These are phyloP conservation scores for Pocillopora damicornis DNA, from an alignment of 64 coral and sea anemone genomes.

Conservation along the genomic window DNA sequence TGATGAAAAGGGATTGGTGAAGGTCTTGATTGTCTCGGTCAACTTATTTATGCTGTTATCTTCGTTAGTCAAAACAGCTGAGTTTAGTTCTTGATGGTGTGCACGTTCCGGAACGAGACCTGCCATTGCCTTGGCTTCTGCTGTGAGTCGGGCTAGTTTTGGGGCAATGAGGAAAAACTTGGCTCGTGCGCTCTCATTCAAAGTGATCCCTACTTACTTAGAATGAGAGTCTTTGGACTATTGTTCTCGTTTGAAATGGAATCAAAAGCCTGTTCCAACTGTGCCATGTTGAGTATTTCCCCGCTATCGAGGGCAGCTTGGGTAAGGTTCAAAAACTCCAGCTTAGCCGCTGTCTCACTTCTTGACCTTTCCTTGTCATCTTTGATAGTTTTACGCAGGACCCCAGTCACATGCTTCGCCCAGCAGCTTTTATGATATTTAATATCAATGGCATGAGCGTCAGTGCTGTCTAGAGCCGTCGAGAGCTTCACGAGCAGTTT, in stretches of 20 bases:
- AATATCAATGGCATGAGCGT: slow-evolving; percentile 34
- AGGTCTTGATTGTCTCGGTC: background rate
- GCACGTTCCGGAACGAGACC: slow-evolving; percentile 9
- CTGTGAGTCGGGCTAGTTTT: slow-evolving; percentile 26
- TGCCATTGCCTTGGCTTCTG: slow-evolving; percentile 36
- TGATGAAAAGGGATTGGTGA: slow-evolving; percentile 26
- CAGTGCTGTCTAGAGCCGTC: no score
- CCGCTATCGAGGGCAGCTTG: slow-evolving; percentile 17
- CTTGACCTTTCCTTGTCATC: no score
- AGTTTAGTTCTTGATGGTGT: slow-evolving; percentile 37
- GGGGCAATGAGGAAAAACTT: slow-evolving; percentile 58
- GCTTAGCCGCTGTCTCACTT: no score
- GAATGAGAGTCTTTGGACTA: no score
- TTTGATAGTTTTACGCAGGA: slow-evolving; percentile 7
- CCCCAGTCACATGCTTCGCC: slow-evolving; percentile 55
- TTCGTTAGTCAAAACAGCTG: slow-evolving; percentile 7
- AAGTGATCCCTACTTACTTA: slow-evolving; percentile 28
- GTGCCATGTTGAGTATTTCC: slow-evolving; percentile 48
- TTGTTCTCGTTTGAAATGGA: background rate
- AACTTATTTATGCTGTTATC: slow-evolving; percentile 34
- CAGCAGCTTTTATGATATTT: slow-evolving; percentile 30
- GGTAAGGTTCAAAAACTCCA: no score
- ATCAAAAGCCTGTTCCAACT: slow-evolving; percentile 23
- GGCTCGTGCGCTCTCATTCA: slow-evolving; percentile 38
- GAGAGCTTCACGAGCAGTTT: no score